Evolutionary conservation across 2,888 invertebrate genomes (phyloP).

Genomic region (Serripes groenlandicus): DNA sequence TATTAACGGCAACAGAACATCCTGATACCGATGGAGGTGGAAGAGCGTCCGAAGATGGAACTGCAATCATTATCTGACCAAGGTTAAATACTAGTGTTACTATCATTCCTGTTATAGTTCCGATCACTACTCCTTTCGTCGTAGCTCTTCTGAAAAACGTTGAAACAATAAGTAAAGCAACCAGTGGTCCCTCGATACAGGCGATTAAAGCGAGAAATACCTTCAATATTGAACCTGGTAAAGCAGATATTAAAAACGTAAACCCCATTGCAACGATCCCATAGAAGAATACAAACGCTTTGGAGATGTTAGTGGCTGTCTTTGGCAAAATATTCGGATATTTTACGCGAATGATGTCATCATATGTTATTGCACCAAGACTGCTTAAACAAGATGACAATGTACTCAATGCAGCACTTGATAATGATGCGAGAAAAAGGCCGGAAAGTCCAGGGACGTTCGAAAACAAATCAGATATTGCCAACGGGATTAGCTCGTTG

Average conservation of each 20-base stretch:
- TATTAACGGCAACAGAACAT: too few relatives aligned
- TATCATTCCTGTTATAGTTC: constrained; percentile 6
- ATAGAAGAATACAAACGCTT: constrained; percentile 1
- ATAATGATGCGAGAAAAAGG: constrained; percentile 51
- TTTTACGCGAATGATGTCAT: constrained; percentile 45
- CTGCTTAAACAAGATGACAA: constrained; percentile 52
- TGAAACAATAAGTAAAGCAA: constrained; percentile 18
- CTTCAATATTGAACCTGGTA: constrained; percentile 10
- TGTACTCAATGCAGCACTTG: constrained; percentile 54
- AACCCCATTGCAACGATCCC: constrained; percentile 4
- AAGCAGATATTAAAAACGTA: background rate
- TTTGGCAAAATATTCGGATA: background rate
- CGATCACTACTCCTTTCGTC: background rate
- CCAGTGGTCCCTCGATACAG: background rate
- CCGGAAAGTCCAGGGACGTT: constrained; percentile 50
- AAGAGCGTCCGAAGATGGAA: too few relatives aligned
- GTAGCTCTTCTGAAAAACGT: constrained; percentile 13
- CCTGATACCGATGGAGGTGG: too few relatives aligned
- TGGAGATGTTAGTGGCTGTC: background rate
- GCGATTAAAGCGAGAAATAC: constrained; percentile 2
- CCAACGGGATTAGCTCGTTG: constrained; percentile 43
- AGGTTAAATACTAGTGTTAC: too few relatives aligned
- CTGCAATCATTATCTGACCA: too few relatives aligned
- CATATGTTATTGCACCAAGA: constrained; percentile 49
- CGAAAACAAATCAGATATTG: constrained; percentile 46